Evolutionary conservation across 2,888 invertebrate species (phyloP), one percentile per base, ranked within the genome.

Genomic region (Drosophila kokeensis): DNA sequence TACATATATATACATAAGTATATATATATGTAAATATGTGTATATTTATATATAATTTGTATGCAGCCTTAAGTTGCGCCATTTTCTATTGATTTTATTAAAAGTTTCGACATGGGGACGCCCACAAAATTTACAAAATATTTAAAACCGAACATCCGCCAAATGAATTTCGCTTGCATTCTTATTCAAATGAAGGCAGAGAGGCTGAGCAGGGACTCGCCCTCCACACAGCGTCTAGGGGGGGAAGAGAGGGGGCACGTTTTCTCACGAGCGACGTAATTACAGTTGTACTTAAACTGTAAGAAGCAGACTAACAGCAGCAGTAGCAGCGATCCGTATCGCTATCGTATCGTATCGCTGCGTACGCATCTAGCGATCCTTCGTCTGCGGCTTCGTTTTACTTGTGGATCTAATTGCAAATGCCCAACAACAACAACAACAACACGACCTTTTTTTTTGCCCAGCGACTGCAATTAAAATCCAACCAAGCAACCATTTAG

Each of bases 61-160:
- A 62, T 27, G 11, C 15, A 36, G 34, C 24, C n/a, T 38, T 84
- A 70, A 84, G 76, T 45, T n/a, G 55, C 83, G 87, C 89, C 87
- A 86, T 88, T 83, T 88, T 83, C 42, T 55, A 27, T 45, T 80
- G 75, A 87, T 79, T 83, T 70, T 54, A 71, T 81, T 81, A 79
- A 69, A 48, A 66, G 40, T 71, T 52, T 66, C 63, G 42, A 68
- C 60, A 54, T 42, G 57, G 18, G 60, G 73, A 90, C 87, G 90
- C 87, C 87, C 87, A 90, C 87, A 89, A 87, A 86, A 87, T 87
- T 83, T 87, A 83, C 90, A 86, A 90, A 87, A 87, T 90, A 87
- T 87, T 89, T 89, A 81, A 90, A 88, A 86, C 89, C 87, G 59
- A 90, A 76, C 83, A 87, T 85, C 86, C 90, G 90, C 76, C 74